Evolutionary conservation across 2,797 vertebrate species (phyloP).

Genomic region (Malurus leucopterus): DNA sequence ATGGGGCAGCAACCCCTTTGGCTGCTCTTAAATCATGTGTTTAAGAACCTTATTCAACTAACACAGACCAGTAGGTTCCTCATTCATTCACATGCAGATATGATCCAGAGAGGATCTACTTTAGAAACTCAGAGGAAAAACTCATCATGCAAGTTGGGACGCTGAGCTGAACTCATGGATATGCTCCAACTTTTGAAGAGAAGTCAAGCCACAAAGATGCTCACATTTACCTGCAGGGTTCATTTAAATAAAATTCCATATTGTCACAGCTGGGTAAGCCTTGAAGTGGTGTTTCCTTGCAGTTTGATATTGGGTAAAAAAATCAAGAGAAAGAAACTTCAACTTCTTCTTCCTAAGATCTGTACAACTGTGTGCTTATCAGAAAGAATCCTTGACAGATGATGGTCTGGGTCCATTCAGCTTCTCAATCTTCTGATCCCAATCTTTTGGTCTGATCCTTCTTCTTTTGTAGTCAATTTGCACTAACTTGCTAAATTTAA

Average conservation of each 20-base stretch:
- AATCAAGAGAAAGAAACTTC: neutral
- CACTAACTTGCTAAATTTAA: neutral
- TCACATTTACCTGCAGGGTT: neutral
- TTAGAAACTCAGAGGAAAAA: neutral
- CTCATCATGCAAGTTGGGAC: neutral
- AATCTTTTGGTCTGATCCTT: neutral
- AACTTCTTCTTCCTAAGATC: neutral
- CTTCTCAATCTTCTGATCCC: neutral
- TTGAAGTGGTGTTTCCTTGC: neutral
- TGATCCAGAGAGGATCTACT: neutral
- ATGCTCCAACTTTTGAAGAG: neutral
- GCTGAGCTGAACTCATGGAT: neutral
- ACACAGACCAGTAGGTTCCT: neutral
- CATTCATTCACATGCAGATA: neutral
- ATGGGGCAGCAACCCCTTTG: neutral
- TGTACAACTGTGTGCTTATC: neutral
- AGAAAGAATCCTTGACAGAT: neutral
- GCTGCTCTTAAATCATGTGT: neutral
- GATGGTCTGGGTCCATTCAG: neutral
- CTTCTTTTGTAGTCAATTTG: neutral
- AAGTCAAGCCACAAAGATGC: neutral
- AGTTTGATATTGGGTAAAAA: neutral
- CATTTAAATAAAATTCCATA: neutral
- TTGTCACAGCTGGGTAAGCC: neutral
- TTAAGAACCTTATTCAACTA: neutral